Base-by-base conservation (phyloP, 2,888 invertebrate genomes). In the Spatulosminthurus flaviceps region DNA sequence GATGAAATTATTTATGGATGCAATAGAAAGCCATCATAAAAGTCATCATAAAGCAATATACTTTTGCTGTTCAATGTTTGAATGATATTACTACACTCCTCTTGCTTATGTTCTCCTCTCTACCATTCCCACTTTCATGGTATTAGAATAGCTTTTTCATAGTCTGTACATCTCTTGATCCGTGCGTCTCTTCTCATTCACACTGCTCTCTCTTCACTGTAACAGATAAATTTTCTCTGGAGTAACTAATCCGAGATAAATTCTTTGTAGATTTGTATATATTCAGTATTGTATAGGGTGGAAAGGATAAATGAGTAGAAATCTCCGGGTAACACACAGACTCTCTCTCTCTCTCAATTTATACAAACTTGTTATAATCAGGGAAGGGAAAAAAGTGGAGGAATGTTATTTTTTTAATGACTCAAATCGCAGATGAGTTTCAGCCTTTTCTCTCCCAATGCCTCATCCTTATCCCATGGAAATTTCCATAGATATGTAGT, bases 1-100 rank as follows among this genome's bases (percentile, higher is more conserved):
- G 66, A 75, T 75, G 75, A 64, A 75, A 75, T 75, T 75, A 75
- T 75, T 75, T 75, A 80, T 80, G 80, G 77, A 73, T 77, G 80
- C 77, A 80, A 80, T 80, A 71, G 61, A 77, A 71, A 77, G 69
- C 51, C 42, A 51, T 77, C 42, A 77, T 75, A 75, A 64, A 71
- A 70, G 61, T 70, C 66, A 78, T 78, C 78, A 78, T 78, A 78
- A 80, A 78, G 69, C 64, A 74, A 75, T 78, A 75, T 78, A 77
- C 69, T 74, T 64, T n/a, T 78, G 43, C 9, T 69, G 26, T 70
- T 64, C 74, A 72, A 28, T 60, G 61, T 22, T 74, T 74, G 61
- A 34, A 28, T 74, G 61, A 70, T 41, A 74, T 74, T 26, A 64
- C 22, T 29, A 67, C 67, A 67, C 67, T 28, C 67, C n/a, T n/a